These are phyloP conservation scores for Marisa cornuarietis DNA, from an alignment of 1,140 invertebrate species.

Conservation along the genomic window DNA sequence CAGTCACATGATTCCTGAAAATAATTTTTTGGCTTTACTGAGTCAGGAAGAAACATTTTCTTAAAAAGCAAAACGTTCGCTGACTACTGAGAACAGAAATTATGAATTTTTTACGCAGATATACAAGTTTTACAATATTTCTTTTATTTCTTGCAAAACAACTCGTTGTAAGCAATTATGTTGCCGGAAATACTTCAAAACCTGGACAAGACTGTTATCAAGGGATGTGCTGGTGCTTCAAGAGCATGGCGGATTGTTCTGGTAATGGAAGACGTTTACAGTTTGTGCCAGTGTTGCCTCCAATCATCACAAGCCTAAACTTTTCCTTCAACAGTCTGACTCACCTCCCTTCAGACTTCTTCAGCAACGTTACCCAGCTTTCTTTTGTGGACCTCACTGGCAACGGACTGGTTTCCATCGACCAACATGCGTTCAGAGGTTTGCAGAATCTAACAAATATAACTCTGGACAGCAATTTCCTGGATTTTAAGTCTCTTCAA, in stretches of 20 bases:
- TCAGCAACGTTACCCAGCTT: not conserved
- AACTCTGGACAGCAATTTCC: not conserved
- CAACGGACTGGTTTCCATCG: not conserved
- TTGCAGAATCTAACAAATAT: not conserved
- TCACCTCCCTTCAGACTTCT: not conserved
- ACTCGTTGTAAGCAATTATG: too few species aligned
- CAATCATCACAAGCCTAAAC: not conserved
- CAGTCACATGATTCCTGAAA: too few species aligned
- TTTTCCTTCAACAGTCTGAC: not conserved
- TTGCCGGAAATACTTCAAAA: too few species aligned
- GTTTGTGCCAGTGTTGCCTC: not conserved
- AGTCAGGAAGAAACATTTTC: too few species aligned
- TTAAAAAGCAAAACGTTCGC: too few species aligned
- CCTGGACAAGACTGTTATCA: too few species aligned
- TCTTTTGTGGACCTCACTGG: not conserved
- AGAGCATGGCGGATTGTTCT: not conserved
- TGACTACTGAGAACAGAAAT: too few species aligned
- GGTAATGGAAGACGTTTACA: not conserved
- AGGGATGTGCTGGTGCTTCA: too few species aligned
- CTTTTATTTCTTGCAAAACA: too few species aligned
- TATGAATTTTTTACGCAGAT: too few species aligned
- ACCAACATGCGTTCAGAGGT: not conserved
- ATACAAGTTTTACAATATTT: too few species aligned
- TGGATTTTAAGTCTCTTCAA: not conserved
- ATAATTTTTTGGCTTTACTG: too few species aligned